These are phyloP conservation scores for Drosophila ustulata DNA, from an alignment of 2,888 invertebrate genomes.

Conservation along the genomic window DNA sequence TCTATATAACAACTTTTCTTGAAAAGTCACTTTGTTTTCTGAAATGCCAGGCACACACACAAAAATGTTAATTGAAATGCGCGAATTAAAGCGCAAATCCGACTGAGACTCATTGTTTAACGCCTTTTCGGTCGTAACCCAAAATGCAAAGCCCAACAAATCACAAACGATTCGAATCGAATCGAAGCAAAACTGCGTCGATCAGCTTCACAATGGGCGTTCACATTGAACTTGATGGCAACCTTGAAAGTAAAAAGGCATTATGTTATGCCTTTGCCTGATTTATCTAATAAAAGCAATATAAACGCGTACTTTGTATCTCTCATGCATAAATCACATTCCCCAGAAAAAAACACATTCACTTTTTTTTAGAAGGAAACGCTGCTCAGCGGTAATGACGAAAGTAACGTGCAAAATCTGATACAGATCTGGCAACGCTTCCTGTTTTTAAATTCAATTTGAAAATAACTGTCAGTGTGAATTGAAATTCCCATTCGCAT, in stretches of 20 bases:
- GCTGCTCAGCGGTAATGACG: background rate
- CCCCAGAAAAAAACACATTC: slow-evolving; percentile 46
- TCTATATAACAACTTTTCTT: slow-evolving; percentile 46
- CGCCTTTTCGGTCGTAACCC: slow-evolving; percentile 25
- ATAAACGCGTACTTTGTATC: background rate
- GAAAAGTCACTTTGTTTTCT: slow-evolving; percentile 33
- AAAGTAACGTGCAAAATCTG: background rate
- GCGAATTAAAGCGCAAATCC: slow-evolving; percentile 41
- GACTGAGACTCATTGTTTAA: slow-evolving; percentile 57
- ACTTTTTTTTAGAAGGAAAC: slow-evolving; percentile 34
- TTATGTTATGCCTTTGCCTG: slow-evolving; percentile 38
- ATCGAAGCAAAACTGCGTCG: slow-evolving; percentile 11
- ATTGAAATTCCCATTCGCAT: background rate
- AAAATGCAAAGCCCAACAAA: slow-evolving; percentile 11
- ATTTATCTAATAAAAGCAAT: slow-evolving; percentile 53
- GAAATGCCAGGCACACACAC: slow-evolving; percentile 21
- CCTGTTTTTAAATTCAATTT: background rate
- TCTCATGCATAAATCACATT: slow-evolving; percentile 10
- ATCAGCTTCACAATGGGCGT: slow-evolving; percentile 54
- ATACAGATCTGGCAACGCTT: background rate
- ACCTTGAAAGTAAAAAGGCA: slow-evolving; percentile 65
- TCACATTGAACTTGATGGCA: slow-evolving; percentile 53
- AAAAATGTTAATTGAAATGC: slow-evolving; percentile 70
- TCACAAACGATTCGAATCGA: background rate
- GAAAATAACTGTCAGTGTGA: background rate